Base-by-base conservation (phyloP, 2,888 invertebrate genomes). In the Agrochola macilenta region DNA sequence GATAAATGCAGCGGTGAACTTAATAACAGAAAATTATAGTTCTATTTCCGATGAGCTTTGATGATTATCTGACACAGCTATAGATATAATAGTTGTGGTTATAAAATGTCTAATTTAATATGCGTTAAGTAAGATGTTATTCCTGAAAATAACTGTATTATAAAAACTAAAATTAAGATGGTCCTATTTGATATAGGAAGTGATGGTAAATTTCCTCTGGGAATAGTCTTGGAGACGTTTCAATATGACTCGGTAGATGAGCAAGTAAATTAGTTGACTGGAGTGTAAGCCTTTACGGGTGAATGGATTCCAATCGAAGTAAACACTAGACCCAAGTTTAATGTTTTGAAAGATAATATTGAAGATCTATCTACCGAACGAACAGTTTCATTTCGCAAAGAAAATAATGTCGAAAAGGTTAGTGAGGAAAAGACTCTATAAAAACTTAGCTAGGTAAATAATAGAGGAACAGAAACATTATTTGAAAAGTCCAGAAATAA, bases 221-320 rank as follows among this genome's bases (percentile, higher is more conserved):
- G 26, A 46, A 66, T 14, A 39, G 7, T 58, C 46, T 58, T 26
- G 14, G 30, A 57, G 65, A 83, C 20, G 58, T 49, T 57, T 75
- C 64, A 57, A 78, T 61, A 43, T 26, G 52, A n/a, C n/a, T 58
- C 52, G 43, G 1, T 52, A n/a, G 26, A 39, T 81, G 58, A 81
- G 7, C 52, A 66, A 54, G 43, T 70, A 35, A 69, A 35, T 54
- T 61, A 49, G 26, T 39, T 78, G 63, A 58, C 26, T 79, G 46
- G 23, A 78, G 69, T 65, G 46, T 70, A 26, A 83, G 30, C 26
- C 8, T 63, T 52, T 20, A 46, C 35, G n/a, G 30, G 7, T 58
- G 43, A 9, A 58, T 83, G 61, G 14, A 5, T 71, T 61, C 46
- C n/a, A 57, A 66, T 60, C 2, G 7, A 65, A 58, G 35, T 75